Evolutionary conservation across 2,888 invertebrate genomes (phyloP).

Genomic region (Cyclophora albipunctata): DNA sequence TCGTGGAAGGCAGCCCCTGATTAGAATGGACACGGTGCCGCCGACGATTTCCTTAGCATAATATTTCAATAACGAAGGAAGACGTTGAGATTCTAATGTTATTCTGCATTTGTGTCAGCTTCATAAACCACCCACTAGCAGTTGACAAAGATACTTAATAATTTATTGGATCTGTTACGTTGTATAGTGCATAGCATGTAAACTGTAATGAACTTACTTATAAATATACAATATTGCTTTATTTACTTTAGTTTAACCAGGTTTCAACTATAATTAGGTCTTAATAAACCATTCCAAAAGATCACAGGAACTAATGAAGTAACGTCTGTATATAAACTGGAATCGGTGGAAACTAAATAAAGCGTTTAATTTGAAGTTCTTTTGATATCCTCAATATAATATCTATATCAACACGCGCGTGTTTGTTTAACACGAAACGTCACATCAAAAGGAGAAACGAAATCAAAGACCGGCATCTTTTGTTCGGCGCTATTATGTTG

Average conservation of each 20-base stretch:
- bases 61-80: slow-evolving; percentile 42
- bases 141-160: too few relatives aligned
- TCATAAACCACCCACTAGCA: slow-evolving; percentile 5
- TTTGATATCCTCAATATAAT: background rate
- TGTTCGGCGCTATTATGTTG: slow-evolving; percentile 33
- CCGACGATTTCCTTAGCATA: slow-evolving; percentile 38
- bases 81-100: slow-evolving; percentile 12
- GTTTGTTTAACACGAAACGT: slow-evolving; percentile 22
- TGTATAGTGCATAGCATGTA: too few relatives aligned
- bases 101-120: slow-evolving; percentile 5
- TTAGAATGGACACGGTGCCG: slow-evolving; percentile 44
- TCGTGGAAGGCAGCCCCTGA: slow-evolving; percentile 50
- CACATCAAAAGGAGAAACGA: slow-evolving; percentile 51
- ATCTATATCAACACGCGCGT: background rate
- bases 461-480: slow-evolving; percentile 42
- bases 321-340: background rate
- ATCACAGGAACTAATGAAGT: too few relatives aligned
- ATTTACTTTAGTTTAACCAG: too few relatives aligned
- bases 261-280: too few relatives aligned
- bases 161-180: too few relatives aligned
- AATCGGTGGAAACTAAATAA: background rate
- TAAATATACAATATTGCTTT: too few relatives aligned
- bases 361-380: too few relatives aligned
- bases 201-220: too few relatives aligned
- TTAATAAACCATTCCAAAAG: too few relatives aligned